Conservation (phyloP, 30 jellyfish, hydroid and myxozoan species). For the Nemopilema nomurai region DNA sequence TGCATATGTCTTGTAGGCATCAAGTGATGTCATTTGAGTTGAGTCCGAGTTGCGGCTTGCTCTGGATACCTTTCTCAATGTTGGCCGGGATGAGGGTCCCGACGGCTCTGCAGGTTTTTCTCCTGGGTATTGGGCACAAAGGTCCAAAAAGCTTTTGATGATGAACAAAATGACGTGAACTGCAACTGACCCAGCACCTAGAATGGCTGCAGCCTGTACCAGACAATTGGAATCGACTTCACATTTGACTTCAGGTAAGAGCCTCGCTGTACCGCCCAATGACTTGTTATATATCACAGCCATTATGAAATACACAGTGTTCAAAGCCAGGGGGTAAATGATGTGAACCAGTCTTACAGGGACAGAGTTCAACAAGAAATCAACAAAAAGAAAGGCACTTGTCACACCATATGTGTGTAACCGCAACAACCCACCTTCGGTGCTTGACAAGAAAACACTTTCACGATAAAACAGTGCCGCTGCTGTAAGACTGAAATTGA, state of each 20-base stretch:
- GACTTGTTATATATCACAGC: constrained; percentile 2
- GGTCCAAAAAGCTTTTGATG: constrained; percentile 26
- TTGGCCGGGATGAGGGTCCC: neutral
- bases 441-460: constrained; percentile 1
- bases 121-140: constrained; percentile 13
- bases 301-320: constrained; percentile 13
- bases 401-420: constrained; percentile 41
- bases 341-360: constrained; percentile 41
- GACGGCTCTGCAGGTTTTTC: neutral
- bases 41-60: constrained; percentile 65
- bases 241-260: constrained; percentile 42
- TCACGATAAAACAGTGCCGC: constrained; percentile 27
- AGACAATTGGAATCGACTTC: constrained; percentile 4
- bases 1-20: constrained; percentile 52
- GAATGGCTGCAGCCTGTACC: constrained; percentile 31
- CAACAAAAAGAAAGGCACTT: constrained; percentile 22
- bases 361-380: constrained; percentile 14
- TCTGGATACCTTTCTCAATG: constrained; percentile 55
- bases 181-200: constrained; percentile 27
- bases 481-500: constrained; percentile 40
- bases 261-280: neutral
- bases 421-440: constrained; percentile 20
- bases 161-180: constrained; percentile 40
- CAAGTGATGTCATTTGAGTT: constrained; percentile 58
- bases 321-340: constrained; percentile 45